phyloP scores from a whole-genome alignment of 2,113 vertebrate genomes.

The Cygnus atratus region DNA sequence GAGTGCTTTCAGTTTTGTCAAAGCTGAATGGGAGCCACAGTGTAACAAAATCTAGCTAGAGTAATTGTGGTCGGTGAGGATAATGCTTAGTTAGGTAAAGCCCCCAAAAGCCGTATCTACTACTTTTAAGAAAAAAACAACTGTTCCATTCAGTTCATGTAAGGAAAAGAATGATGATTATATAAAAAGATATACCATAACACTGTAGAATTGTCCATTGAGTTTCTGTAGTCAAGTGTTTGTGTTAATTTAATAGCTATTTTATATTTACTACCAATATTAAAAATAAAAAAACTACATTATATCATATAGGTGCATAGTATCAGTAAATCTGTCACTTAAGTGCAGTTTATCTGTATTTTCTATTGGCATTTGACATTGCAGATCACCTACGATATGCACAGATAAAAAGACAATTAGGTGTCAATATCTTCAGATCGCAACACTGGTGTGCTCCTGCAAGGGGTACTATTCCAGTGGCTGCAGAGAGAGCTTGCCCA shows the following conservation, averaged over 20 bases:
- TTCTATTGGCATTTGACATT: neutral
- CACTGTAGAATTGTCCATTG: neutral
- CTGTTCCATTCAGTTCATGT: neutral
- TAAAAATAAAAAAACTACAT: neutral
- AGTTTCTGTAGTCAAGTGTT: neutral
- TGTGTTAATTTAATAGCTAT: neutral
- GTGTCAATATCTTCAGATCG: neutral
- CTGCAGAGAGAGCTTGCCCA: neutral
- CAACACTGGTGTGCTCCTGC: neutral
- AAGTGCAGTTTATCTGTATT: neutral
- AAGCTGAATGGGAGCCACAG: neutral
- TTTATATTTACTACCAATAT: neutral
- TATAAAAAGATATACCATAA: neutral
- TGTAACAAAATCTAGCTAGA: neutral
- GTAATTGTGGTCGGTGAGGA: neutral
- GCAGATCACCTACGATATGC: neutral
- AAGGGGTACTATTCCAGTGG: neutral
- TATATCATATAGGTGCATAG: rapidly evolving
- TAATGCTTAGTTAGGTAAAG: rapidly evolving
- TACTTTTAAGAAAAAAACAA: neutral
- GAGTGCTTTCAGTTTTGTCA: neutral
- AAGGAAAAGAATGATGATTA: neutral
- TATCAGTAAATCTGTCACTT: neutral
- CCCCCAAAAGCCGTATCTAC: neutral
- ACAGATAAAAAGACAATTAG: constrained; percentile 14